phyloP scores from a whole-genome alignment of 2,888 invertebrate genomes.

The Dryobota labecula region DNA sequence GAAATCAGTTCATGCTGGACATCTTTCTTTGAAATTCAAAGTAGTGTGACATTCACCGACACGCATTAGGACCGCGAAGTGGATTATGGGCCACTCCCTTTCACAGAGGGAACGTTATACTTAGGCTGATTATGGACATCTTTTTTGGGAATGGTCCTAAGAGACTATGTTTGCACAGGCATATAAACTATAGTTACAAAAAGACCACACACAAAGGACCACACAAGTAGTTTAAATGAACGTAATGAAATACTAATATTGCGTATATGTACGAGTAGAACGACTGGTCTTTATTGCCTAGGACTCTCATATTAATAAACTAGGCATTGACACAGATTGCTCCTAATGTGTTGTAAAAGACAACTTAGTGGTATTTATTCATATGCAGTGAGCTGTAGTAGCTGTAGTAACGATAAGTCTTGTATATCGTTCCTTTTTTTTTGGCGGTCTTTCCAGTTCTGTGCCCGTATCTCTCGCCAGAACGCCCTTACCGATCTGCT shows the following conservation, averaged over 20 bases:
- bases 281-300: constrained; percentile 20
- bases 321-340: constrained; percentile 42
- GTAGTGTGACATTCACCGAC: too few relatives aligned
- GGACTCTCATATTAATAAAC: constrained; percentile 30
- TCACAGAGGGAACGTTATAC: neutral
- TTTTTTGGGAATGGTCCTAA: neutral
- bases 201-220: constrained; percentile 51
- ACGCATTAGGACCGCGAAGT: neutral
- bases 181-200: neutral
- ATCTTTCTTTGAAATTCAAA: neutral
- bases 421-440: neutral
- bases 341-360: neutral
- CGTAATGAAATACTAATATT: constrained; percentile 32
- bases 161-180: neutral
- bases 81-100: neutral
- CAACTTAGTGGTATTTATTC: constrained; percentile 8
- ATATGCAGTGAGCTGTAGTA: neutral
- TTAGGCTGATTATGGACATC: neutral
- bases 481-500: too few relatives aligned
- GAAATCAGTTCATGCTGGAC: neutral
- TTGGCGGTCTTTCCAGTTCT: too few relatives aligned
- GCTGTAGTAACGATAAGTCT: neutral
- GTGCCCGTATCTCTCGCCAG: too few relatives aligned
- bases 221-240: constrained; percentile 27
- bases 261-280: constrained; percentile 6